phyloP scores from a whole-genome alignment of 2,797 vertebrate species.

The Pangasius macronema region DNA sequence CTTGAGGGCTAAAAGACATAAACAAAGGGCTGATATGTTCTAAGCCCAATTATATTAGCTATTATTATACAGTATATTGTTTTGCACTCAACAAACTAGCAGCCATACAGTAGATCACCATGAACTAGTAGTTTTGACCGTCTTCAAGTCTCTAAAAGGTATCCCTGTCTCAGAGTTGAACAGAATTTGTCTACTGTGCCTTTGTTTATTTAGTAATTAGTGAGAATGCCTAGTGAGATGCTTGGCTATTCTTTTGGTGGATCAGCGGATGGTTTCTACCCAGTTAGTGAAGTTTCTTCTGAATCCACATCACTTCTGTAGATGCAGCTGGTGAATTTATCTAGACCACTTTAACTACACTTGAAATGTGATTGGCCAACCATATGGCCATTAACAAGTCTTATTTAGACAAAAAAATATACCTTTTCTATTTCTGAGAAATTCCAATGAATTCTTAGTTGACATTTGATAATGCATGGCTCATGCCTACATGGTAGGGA shows the following conservation, averaged over 20 bases:
- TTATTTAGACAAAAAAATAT: background rate
- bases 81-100: background rate
- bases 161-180: background rate
- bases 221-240: background rate
- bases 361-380: background rate
- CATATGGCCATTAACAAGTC: background rate
- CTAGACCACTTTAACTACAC: background rate
- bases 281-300: background rate
- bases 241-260: background rate
- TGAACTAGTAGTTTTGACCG: background rate
- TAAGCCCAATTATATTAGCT: slow-evolving; percentile 51
- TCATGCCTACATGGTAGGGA: background rate
- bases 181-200: slow-evolving; percentile 4
- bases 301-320: background rate
- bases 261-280: slow-evolving; percentile 1
- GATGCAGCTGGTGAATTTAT: background rate
- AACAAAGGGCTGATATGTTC: slow-evolving; percentile 57
- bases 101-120: background rate
- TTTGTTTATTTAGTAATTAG: slow-evolving; percentile 27
- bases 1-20: slow-evolving; percentile 53
- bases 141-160: background rate
- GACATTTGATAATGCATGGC: background rate
- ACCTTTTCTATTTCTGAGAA: background rate
- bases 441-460: background rate
- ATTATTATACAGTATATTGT: background rate